A percentile compares a stretch with the other conserved stretches of the same genome.
Conservation (phyloP, 2,113 vertebrate species). For the Ciconia boyciana region DNA sequence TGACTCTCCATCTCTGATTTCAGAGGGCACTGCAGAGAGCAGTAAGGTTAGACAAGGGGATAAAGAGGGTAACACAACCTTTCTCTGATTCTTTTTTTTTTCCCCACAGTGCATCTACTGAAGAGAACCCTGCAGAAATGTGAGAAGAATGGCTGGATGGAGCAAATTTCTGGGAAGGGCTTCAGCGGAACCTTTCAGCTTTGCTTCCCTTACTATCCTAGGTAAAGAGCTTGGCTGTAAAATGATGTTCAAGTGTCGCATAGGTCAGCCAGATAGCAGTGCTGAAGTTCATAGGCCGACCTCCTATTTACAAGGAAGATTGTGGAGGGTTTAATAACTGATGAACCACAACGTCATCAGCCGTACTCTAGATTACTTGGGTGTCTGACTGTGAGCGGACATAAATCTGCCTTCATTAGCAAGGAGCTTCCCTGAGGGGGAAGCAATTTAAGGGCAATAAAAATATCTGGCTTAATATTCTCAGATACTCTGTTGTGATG, state of each 20-base stretch:
- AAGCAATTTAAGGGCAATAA: not conserved
- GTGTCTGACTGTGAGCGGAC: not conserved
- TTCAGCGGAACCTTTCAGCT: constrained; percentile 97
- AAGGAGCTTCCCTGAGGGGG: not conserved
- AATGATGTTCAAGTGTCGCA: not conserved
- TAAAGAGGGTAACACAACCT: not conserved
- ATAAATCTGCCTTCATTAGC: not conserved
- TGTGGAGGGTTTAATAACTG: not conserved
- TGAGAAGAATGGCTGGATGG: constrained; percentile 98
- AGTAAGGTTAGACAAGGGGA: not conserved
- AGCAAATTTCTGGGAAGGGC: constrained; percentile 96
- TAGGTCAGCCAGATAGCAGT: not conserved
- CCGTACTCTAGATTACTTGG: not conserved
- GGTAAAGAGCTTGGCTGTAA: constrained; percentile 71
- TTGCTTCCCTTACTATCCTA: constrained; percentile 94
- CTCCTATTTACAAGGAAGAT: not conserved
- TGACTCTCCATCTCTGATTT: not conserved
- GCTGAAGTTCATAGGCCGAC: not conserved
- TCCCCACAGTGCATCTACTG: constrained; percentile 82
- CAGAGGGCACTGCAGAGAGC: not conserved
- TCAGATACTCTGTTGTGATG: not conserved
- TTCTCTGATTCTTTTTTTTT: not conserved
- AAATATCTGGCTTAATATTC: not conserved
- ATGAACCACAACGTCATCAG: not conserved
- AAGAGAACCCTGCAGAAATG: constrained; percentile 94